Conservation (phyloP, 1,140 invertebrate genomes). For the Drosophila cardini region DNA sequence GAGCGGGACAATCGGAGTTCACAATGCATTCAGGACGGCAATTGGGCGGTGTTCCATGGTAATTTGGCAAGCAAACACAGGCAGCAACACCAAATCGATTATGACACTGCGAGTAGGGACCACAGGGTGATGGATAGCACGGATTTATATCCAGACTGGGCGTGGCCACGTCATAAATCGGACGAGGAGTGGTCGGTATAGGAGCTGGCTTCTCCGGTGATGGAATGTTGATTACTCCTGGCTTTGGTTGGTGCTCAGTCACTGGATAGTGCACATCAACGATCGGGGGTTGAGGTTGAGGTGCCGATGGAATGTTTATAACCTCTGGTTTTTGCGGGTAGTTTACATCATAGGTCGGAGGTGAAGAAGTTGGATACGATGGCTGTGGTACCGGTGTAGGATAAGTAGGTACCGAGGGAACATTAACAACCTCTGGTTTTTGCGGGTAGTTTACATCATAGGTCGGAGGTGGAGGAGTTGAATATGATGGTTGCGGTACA, state of each 20-base stretch:
- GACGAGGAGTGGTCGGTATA: slow-evolving; percentile 15
- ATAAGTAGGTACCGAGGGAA: slow-evolving; percentile 41
- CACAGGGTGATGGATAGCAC: slow-evolving; percentile 91
- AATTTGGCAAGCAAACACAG: slow-evolving; percentile 88
- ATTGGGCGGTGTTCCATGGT: slow-evolving; percentile 90
- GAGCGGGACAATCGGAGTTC: slow-evolving; percentile 89
- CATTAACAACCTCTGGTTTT: slow-evolving; percentile 45
- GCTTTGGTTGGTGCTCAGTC: slow-evolving; percentile 11
- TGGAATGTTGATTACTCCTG: slow-evolving; percentile 53
- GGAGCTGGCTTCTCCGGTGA: slow-evolving; percentile 14
- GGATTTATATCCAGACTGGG: slow-evolving; percentile 84
- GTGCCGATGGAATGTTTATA: slow-evolving; percentile 51
- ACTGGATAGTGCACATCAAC: slow-evolving; percentile 10
- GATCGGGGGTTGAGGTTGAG: slow-evolving; percentile 30
- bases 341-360: slow-evolving; percentile 8
- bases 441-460: slow-evolving; percentile 3
- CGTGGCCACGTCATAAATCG: slow-evolving; percentile 87
- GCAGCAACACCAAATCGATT: slow-evolving; percentile 87
- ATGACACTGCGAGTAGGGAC: slow-evolving; percentile 88
- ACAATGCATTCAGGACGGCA: slow-evolving; percentile 89
- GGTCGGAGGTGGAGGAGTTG: slow-evolving; percentile 5
- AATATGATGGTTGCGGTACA: slow-evolving; percentile 9
- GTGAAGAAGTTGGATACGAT: slow-evolving; percentile 5
- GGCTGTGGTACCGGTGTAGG: slow-evolving; percentile 24
- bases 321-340: slow-evolving; percentile 27